Conservation (phyloP, 2,113 vertebrate species). For the Girardinichthys multiradiatus region DNA sequence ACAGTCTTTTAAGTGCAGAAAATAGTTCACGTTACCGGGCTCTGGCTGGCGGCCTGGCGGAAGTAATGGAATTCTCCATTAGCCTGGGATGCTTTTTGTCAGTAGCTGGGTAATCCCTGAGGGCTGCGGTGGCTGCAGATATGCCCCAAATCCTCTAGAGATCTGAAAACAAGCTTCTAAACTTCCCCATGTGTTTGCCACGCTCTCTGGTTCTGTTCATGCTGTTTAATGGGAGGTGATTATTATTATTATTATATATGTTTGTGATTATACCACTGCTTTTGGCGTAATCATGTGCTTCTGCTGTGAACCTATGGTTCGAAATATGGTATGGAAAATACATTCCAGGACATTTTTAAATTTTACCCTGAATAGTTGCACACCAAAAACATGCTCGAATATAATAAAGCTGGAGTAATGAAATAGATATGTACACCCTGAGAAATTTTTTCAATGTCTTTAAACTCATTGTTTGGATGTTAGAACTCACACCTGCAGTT, state of each 20-base stretch:
- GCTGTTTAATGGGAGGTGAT: slow-evolving; percentile 15
- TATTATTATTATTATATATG: too few relatives aligned
- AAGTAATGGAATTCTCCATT: slow-evolving; percentile 65
- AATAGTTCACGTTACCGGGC: slow-evolving; percentile 51
- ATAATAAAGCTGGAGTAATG: neutral
- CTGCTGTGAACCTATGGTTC: neutral
- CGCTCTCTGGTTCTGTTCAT: slow-evolving; percentile 6
- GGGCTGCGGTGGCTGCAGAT: slow-evolving; percentile 30
- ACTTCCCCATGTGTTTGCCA: slow-evolving; percentile 8
- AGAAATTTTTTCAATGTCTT: neutral
- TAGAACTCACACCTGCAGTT: neutral
- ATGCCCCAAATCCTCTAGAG: slow-evolving; percentile 46
- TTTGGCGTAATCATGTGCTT: slow-evolving; percentile 2
- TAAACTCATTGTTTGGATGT: neutral
- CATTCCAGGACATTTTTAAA: neutral
- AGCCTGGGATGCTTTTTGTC: slow-evolving; percentile 35
- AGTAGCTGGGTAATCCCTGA: slow-evolving; percentile 41
- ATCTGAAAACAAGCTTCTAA: slow-evolving; percentile 20
- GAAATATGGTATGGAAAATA: neutral
- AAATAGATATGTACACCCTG: neutral
- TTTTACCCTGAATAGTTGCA: neutral
- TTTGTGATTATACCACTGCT: neutral
- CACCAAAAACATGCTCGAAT: neutral
- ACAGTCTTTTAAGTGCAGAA: slow-evolving; percentile 29
- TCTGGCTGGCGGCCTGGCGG: slow-evolving; percentile 42